Evolutionary conservation across 2,888 invertebrate species (phyloP).

Genomic region (Subacronicta megacephala): DNA sequence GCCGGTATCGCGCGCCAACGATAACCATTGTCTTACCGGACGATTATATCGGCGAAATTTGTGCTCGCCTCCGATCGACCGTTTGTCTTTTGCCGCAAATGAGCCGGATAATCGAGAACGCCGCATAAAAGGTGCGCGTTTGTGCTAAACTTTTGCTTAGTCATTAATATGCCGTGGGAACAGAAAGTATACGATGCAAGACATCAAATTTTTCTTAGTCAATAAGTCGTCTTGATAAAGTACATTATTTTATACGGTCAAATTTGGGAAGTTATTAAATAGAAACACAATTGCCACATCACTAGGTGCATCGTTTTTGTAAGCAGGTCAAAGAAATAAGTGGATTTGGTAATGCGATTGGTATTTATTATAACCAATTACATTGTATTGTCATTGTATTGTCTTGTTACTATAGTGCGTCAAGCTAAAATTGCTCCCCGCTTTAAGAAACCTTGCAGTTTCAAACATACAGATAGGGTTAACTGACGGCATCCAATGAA

Average conservation of each 20-base stretch:
- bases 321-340: too few relatives aligned
- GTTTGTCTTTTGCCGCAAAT: constrained; percentile 88
- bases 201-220: constrained; percentile 51
- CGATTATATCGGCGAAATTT: constrained; percentile 88
- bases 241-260: constrained; percentile 10
- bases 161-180: constrained; percentile 87
- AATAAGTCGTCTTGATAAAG: constrained; percentile 42
- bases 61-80: constrained; percentile 82
- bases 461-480: too few relatives aligned
- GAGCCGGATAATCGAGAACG: constrained; percentile 81
- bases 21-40: constrained; percentile 85
- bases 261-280: constrained; percentile 3
- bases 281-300: too few relatives aligned
- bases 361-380: too few relatives aligned
- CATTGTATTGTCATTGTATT: too few relatives aligned
- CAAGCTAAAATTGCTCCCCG: too few relatives aligned
- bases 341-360: too few relatives aligned
- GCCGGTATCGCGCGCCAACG: constrained; percentile 79
- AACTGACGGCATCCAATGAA: too few relatives aligned
- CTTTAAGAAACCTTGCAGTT: too few relatives aligned
- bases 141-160: constrained; percentile 82
- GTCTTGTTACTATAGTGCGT: too few relatives aligned
- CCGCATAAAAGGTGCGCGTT: constrained; percentile 81
- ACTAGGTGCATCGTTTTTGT: too few relatives aligned
- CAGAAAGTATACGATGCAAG: constrained; percentile 51